Evolutionary conservation across 2,888 invertebrate genomes (phyloP).

Genomic region (Synanthedon vespiformis): DNA sequence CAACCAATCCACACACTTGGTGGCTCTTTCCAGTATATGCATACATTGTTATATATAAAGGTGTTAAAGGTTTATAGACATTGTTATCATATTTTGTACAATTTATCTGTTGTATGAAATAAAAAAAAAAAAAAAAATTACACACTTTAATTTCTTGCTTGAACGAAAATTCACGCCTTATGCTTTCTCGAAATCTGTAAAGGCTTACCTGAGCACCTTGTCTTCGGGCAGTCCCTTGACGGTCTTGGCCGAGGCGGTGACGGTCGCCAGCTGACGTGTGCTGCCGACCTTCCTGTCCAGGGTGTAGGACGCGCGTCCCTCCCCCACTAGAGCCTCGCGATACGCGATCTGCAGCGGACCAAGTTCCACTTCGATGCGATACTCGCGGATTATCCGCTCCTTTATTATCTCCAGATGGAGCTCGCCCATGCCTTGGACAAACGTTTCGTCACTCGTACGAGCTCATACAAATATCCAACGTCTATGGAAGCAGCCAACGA

Average conservation of each 20-base stretch:
- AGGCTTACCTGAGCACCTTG: slow-evolving; percentile 56
- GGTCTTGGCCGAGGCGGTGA: slow-evolving; percentile 74
- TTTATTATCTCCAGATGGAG: slow-evolving; percentile 94
- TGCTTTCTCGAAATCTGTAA: background rate
- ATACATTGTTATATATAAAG: too few relatives aligned
- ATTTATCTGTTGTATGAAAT: too few relatives aligned
- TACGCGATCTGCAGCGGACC: slow-evolving; percentile 95
- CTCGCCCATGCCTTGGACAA: slow-evolving; percentile 90
- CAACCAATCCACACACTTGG: too few relatives aligned
- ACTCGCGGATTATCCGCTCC: slow-evolving; percentile 88
- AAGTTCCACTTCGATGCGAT: slow-evolving; percentile 89
- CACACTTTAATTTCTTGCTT: too few relatives aligned
- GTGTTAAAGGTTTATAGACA: too few relatives aligned
- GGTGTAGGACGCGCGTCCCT: slow-evolving; percentile 48
- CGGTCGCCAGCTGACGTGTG: slow-evolving; percentile 69
- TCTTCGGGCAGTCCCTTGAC: slow-evolving; percentile 43
- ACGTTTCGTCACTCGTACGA: too few relatives aligned
- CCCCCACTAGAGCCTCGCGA: slow-evolving; percentile 76
- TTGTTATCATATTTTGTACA: too few relatives aligned
- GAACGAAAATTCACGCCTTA: background rate
- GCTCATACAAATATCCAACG: too few relatives aligned
- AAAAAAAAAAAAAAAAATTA: too few relatives aligned
- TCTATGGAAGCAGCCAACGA: too few relatives aligned
- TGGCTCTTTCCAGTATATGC: too few relatives aligned
- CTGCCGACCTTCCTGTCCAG: slow-evolving; percentile 76